A percentile compares a stretch with the other conserved stretches of the same genome.
Evolutionary conservation across 2,113 vertebrate species (phyloP).

Genomic region (Vidua macroura): DNA sequence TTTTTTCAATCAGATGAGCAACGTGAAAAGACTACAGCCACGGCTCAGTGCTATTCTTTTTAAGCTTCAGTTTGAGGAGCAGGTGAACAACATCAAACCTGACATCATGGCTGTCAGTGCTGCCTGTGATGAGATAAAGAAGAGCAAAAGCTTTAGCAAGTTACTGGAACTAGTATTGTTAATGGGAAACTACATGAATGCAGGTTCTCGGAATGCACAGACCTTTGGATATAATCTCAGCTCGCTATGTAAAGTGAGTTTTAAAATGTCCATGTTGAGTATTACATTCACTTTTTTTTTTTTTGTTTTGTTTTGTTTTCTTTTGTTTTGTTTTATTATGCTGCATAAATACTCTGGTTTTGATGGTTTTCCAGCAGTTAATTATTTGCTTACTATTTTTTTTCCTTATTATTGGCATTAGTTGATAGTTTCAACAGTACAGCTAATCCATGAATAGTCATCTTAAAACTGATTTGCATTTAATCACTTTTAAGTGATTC

Average conservation of each 20-base stretch:
- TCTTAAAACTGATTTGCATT: background rate
- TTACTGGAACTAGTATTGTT: slow-evolving; percentile 93
- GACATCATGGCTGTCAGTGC: slow-evolving; percentile 93
- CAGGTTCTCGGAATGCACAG: slow-evolving; percentile 94
- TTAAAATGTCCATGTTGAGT: background rate
- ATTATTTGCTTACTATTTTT: background rate
- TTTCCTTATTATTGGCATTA: background rate
- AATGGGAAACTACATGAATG: slow-evolving; percentile 97
- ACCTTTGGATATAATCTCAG: slow-evolving; percentile 94
- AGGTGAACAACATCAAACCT: slow-evolving; percentile 91
- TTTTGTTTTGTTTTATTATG: background rate
- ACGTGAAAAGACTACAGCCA: slow-evolving; percentile 88
- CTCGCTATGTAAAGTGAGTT: slow-evolving; percentile 95
- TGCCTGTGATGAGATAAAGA: slow-evolving; percentile 92
- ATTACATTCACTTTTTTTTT: background rate
- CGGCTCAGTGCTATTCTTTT: slow-evolving; percentile 95
- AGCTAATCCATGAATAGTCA: background rate
- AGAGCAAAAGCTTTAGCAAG: slow-evolving; percentile 87
- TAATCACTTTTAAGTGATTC: background rate
- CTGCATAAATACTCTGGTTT: background rate
- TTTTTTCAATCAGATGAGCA: slow-evolving; percentile 88
- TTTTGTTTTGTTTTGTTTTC: too few species aligned
- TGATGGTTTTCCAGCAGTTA: background rate
- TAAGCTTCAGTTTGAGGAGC: slow-evolving; percentile 97
- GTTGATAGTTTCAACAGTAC: background rate